Conservation (phyloP, 2,797 vertebrate species). For the Hydrolagus colliei region DNA sequence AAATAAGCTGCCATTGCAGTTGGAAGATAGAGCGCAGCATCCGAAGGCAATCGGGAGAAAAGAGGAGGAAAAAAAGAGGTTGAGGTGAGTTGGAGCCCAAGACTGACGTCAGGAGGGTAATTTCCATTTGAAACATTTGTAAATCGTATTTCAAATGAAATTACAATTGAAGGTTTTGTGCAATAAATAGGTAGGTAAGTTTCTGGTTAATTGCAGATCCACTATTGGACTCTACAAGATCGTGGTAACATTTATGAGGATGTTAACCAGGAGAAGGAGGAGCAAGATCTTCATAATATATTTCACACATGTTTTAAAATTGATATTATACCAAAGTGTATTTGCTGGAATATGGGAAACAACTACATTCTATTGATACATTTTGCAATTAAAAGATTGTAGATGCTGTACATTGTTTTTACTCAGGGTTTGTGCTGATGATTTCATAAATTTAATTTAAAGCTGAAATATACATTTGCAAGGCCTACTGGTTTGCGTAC, state of each 20-base stretch:
- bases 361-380: no score
- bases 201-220: neutral
- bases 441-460: neutral
- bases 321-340: neutral
- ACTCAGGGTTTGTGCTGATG: no score
- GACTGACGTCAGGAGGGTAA: constrained; percentile 17
- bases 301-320: neutral
- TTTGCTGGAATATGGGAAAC: neutral
- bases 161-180: neutral
- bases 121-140: neutral
- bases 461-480: neutral
- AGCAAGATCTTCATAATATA: constrained; percentile 9
- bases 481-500: neutral
- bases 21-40: neutral
- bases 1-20: constrained; percentile 25
- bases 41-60: constrained; percentile 10
- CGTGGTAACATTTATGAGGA: neutral
- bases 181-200: constrained; percentile 26
- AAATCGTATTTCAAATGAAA: constrained; percentile 21
- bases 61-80: neutral
- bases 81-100: constrained; percentile 30
- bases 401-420: neutral
- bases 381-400: neutral
- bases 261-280: constrained; percentile 1
- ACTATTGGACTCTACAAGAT: neutral